A percentile compares a stretch with the other conserved stretches of the same genome.
These are phyloP conservation scores for Centropyge bicolor DNA, from an alignment of 2,797 vertebrate genomes.

Conservation along the genomic window DNA sequence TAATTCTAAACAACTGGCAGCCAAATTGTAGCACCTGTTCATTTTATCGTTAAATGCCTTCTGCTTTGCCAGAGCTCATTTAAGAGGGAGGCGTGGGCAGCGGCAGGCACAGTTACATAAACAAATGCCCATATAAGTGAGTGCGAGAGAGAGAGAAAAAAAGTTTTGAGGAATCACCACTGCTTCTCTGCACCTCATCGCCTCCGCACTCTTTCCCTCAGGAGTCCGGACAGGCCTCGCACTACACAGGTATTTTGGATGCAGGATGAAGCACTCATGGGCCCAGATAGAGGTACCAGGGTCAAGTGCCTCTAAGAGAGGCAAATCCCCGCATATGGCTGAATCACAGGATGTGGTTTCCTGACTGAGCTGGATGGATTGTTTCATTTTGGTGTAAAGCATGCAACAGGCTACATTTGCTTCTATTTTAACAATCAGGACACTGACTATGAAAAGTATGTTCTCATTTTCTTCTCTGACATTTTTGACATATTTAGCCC, in stretches of 20 bases:
- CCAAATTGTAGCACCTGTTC: conserved; percentile 6
- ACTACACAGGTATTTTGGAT: conserved; percentile 40
- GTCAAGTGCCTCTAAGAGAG: conserved; percentile 33
- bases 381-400: conserved; percentile 25
- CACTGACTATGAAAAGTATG: not conserved
- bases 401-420: not conserved
- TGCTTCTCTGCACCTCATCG: conserved; percentile 23
- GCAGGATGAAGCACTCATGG: conserved; percentile 31
- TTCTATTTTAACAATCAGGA: not conserved
- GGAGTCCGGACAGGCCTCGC: conserved; percentile 63
- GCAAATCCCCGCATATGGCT: conserved; percentile 32
- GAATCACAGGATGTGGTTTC: conserved; percentile 58
- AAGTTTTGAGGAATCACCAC: conserved; percentile 67
- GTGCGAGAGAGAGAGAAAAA: conserved; percentile 20
- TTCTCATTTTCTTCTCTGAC: not conserved
- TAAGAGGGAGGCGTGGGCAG: conserved; percentile 64
- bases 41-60: conserved; percentile 25
- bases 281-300: conserved; percentile 15
- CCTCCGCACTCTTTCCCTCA: conserved; percentile 50
- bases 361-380: not conserved
- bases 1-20: not conserved
- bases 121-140: conserved; percentile 73
- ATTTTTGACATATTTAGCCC: not conserved
- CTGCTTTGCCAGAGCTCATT: conserved; percentile 31
- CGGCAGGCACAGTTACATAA: conserved; percentile 72